Evolutionary conservation across 2,797 vertebrate species (phyloP), one percentile per base, ranked within the genome.

Genomic region (Acestrorhynchus altus): DNA sequence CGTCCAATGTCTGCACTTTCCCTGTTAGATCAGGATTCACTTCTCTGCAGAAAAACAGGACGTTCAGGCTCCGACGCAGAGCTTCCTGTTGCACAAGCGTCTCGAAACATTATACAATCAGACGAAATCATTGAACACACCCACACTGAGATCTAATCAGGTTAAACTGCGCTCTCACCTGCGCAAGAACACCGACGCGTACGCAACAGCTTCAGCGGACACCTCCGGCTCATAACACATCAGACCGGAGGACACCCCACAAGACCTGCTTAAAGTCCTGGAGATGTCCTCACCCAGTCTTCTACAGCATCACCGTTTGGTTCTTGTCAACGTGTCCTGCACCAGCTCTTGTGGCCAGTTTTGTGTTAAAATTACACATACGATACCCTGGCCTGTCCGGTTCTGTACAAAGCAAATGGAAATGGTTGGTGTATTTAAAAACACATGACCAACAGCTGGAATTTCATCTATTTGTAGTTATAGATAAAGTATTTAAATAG

Each of bases 71-170:
- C 57, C 81, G 88, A 28, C 24, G 39, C 64, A 79, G 51, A 18
- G 78, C 84, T 88, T 90, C 81, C 82, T 85, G 72, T 84, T 80
- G 79, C 78, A 72, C 84, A 82, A 83, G 82, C 60, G 71, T 76
- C 68, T 31, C 49, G 42, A 56, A 74, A 42, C 26, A 61, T 72
- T 59, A 66, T 5, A 22, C 39, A 78, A 83, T 76, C 61, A 87
- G 77, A 90, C 83, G 72, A 85, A 90, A 90, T 90, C 86, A 87
- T 61, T 85, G 84, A 85, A 80, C 63, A 57, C 44, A 16, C 63
- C 74, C 83, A 87, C 83, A 86, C 88, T 88, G 78, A 24, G 18
- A 74, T 68, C 42, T 28, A 83, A 87, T 84, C 60, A 72, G 87
- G 86, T 86, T 77, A 87, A 89, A 87, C 80, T 83, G 88, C 82